Evolutionary conservation across 2,888 invertebrate genomes (phyloP), one percentile per base, ranked within the genome.

Genomic region (Polyommatus iphigenia): DNA sequence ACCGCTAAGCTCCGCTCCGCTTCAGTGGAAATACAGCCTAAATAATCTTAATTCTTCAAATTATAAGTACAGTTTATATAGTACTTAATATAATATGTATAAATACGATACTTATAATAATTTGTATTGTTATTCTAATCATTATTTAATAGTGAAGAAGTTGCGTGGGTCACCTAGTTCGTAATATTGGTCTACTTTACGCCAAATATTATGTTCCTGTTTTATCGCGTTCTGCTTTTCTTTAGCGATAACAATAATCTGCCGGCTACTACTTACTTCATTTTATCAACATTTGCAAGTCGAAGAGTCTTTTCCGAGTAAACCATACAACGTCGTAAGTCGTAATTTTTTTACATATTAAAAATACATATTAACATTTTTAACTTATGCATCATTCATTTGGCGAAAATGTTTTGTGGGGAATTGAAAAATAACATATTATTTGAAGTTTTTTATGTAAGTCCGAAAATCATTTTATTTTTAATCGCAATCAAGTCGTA

Each of bases 141-240:
- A 62, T 62, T 18, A 20, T 62, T 62, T 10, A 10, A 62, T 62
- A 24, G 62, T 24, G 13, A 62, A 62, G 62, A 62, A 18, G 32
- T 18, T 67, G 18, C 67, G 15, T 15, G 7, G 32, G 29, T 67
- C 67, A 32, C 13, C 29, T 32, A 67, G 67, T 67, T 67, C 2
- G 15, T 29, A 67, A 67, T 32, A 67, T 67, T 67, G 67, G 13
- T 67, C 67, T 67, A 67, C 67, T 32, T 67, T 29, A 32, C 15
- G 6, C 67, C 29, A 18, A 67, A 67, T 67, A 67, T 32, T 29
- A 15, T 18, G 67, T 15, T 32, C 29, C 29, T 15, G 29, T 67
- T 29, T 67, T 67, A 32, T 67, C 67, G 67, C 67, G 67, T 67
- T 67, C 67, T 67, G 67, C 67, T 67, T 67, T 67, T 67, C 67